Evolutionary conservation across 1,140 invertebrate species (phyloP).

Genomic region (Eriocheir sinensis): DNA sequence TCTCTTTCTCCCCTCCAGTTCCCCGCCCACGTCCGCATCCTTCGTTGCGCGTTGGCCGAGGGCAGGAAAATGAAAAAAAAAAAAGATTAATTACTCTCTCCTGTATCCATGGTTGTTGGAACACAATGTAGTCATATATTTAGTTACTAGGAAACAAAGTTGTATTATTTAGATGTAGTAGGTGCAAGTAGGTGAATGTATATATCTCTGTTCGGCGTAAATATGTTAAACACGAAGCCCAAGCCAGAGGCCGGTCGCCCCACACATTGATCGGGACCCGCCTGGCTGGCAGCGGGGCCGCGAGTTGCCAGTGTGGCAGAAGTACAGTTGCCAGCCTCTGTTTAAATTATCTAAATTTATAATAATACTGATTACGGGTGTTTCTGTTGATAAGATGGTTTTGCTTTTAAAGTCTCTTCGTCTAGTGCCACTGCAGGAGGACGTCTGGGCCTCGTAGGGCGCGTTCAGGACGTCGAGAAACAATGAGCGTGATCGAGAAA

Average conservation of each 20-base stretch:
- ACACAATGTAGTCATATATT: not conserved
- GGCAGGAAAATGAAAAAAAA: slow-evolving; percentile 74
- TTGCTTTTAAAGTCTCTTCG: slow-evolving; percentile 58
- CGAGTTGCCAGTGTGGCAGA: slow-evolving; percentile 65
- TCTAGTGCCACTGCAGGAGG: not conserved
- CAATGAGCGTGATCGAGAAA: not conserved
- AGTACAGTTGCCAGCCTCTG: slow-evolving; percentile 67
- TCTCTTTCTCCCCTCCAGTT: slow-evolving; percentile 39
- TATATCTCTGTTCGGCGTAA: slow-evolving; percentile 4
- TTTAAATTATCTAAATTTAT: slow-evolving; percentile 77
- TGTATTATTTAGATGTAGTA: not conserved
- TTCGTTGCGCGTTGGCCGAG: slow-evolving; percentile 73
- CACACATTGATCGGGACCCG: slow-evolving; percentile 75
- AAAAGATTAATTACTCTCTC: not conserved
- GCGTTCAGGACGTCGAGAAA: not conserved
- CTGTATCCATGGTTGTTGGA: slow-evolving; percentile 58
- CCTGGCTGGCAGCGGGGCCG: slow-evolving; percentile 72
- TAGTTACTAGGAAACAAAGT: not conserved
- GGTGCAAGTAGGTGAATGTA: not conserved
- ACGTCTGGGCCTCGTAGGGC: not conserved
- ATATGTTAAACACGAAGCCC: slow-evolving; percentile 66
- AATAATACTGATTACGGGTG: slow-evolving; percentile 72
- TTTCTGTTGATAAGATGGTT: slow-evolving; percentile 62
- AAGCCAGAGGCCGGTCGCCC: slow-evolving; percentile 66
- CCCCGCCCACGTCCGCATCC: slow-evolving; percentile 77